Percentiles rank a stretch among this genome's conserved stretches.
Conservation (phyloP, 2,797 vertebrate species). For the Lepus oiostolus region DNA sequence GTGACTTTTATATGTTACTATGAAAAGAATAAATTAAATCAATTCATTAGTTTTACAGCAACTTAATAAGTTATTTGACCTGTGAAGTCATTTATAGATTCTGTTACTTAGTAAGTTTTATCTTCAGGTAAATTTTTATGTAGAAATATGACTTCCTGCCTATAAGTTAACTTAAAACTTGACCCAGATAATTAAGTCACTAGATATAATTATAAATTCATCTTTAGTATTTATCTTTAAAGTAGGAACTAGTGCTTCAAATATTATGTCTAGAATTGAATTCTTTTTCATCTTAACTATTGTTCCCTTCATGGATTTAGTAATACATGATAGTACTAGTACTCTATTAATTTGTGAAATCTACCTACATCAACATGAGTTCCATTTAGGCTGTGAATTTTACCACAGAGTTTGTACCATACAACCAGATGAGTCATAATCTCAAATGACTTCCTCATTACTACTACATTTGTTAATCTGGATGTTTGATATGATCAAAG, state of each 20-base stretch:
- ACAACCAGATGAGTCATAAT: neutral
- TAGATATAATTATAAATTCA: neutral
- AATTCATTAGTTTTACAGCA: neutral
- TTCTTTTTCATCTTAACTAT: neutral
- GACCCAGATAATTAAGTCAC: neutral
- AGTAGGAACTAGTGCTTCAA: neutral
- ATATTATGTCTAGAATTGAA: neutral
- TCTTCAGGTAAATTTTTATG: neutral
- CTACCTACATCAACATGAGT: neutral
- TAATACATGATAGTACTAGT: neutral
- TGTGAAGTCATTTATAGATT: conserved; percentile 3
- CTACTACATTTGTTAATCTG: neutral
- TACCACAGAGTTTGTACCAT: neutral
- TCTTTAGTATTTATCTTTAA: neutral
- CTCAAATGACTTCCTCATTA: neutral
- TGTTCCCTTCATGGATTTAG: neutral
- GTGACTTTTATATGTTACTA: neutral
- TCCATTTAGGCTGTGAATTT: neutral
- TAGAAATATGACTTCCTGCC: neutral
- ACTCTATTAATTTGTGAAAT: neutral
- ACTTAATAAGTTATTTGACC: neutral
- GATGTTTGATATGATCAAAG: neutral
- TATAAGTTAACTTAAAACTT: conserved; percentile 12
- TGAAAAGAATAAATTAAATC: neutral
- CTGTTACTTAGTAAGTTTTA: neutral